Evolutionary conservation across 92 coral and sea anemone genomes (phyloP).

Genomic region (Ricordea florida): DNA sequence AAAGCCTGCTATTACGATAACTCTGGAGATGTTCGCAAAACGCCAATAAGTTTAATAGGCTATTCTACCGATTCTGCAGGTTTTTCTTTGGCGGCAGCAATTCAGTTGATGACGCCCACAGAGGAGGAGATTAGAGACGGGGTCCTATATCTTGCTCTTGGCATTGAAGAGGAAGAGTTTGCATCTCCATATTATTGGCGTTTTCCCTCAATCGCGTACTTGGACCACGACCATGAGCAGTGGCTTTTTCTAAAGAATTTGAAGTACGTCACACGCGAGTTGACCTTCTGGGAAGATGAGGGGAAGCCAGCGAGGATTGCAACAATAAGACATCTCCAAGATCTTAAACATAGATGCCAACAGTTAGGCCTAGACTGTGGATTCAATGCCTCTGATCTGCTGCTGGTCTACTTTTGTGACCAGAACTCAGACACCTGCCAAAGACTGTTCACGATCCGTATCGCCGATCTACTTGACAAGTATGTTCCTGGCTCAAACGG

Average conservation of each 20-base stretch:
- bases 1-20: not conserved
- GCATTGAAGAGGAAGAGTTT: constrained; percentile 38
- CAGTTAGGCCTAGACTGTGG: constrained; percentile 32
- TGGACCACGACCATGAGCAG: constrained; percentile 60
- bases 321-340: constrained; percentile 35
- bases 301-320: constrained; percentile 4
- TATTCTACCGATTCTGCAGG: constrained; percentile 60
- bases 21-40: not conserved
- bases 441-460: constrained; percentile 7
- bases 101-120: constrained; percentile 39
- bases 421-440: constrained; percentile 46
- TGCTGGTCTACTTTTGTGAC: constrained; percentile 38
- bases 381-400: constrained; percentile 36
- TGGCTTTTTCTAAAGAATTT: constrained; percentile 42
- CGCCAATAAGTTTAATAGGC: constrained; percentile 26
- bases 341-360: constrained; percentile 44
- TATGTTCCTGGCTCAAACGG: constrained; percentile 44
- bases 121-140: constrained; percentile 14
- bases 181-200: constrained; percentile 51
- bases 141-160: constrained; percentile 37
- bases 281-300: constrained; percentile 37
- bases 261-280: constrained; percentile 38
- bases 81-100: constrained; percentile 43
- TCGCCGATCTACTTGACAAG: constrained; percentile 16
- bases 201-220: constrained; percentile 42